Conservation (phyloP, 2,113 vertebrate species). For the Mesoclemmys tuberculata region DNA sequence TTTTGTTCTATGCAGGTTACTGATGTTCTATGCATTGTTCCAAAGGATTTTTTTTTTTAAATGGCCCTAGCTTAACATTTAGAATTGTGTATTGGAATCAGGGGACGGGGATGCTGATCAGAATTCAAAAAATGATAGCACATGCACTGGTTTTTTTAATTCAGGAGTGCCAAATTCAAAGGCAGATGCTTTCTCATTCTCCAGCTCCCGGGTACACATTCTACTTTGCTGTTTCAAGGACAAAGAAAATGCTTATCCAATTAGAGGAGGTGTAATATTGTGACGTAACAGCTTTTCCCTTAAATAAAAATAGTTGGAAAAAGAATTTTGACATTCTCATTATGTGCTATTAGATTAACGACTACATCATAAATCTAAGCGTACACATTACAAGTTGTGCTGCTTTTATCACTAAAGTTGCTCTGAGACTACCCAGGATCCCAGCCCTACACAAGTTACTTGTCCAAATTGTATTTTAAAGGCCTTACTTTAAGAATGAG, state of each 20-base stretch:
- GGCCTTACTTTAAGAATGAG: slow-evolving; percentile 3
- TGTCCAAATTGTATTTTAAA: background rate
- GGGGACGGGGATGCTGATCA: slow-evolving; percentile 31
- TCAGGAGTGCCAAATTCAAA: slow-evolving; percentile 68
- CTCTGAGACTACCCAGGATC: fast-evolving
- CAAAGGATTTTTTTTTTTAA: slow-evolving; percentile 21
- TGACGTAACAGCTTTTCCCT: slow-evolving; percentile 66
- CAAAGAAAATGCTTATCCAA: slow-evolving; percentile 76
- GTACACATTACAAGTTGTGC: fast-evolving
- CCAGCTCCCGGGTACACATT: slow-evolving; percentile 55
- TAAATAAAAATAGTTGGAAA: slow-evolving; percentile 57
- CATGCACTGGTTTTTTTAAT: slow-evolving; percentile 59
- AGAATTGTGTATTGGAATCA: background rate
- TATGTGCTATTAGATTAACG: slow-evolving; percentile 75
- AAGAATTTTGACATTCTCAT: slow-evolving; percentile 74
- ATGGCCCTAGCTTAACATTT: background rate
- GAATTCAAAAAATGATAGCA: slow-evolving; percentile 41
- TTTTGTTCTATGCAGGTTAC: background rate
- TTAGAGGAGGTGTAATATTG: slow-evolving; percentile 74
- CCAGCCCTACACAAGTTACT: background rate
- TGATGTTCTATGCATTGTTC: background rate
- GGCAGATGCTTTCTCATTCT: slow-evolving; percentile 67
- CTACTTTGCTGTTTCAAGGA: slow-evolving; percentile 75
- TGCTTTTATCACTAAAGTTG: background rate
- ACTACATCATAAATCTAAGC: slow-evolving; percentile 56